Evolutionary conservation across 2,797 vertebrate genomes (phyloP).

Genomic region (Eidolon dupreanum): DNA sequence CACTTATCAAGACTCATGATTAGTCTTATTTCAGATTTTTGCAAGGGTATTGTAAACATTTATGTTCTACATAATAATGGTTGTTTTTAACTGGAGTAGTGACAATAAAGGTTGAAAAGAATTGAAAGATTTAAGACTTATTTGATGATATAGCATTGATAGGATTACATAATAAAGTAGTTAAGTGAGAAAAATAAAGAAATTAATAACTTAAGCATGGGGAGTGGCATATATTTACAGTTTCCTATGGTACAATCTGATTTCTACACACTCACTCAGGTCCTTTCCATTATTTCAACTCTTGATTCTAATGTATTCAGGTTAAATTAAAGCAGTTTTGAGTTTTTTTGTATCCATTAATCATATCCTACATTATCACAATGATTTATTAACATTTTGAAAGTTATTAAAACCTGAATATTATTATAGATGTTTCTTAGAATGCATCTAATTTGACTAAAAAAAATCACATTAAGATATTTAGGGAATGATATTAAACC

Average conservation of each 20-base stretch:
- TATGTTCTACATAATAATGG: background rate
- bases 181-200: background rate
- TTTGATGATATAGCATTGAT: background rate
- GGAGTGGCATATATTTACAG: background rate
- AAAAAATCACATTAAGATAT: background rate
- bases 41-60: background rate
- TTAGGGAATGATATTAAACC: background rate
- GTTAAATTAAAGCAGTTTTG: background rate
- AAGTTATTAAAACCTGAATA: background rate
- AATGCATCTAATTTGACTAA: background rate
- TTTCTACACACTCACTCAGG: background rate
- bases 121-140: background rate
- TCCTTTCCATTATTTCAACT: background rate
- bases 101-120: background rate
- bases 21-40: background rate
- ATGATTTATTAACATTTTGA: background rate
- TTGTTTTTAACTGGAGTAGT: background rate
- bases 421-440: background rate
- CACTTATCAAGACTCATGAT: background rate
- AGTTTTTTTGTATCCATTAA: background rate
- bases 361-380: background rate
- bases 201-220: background rate
- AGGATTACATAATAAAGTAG: background rate
- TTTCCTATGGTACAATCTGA: background rate
- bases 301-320: background rate